Evolutionary conservation across 1,140 invertebrate species (phyloP).

Genomic region (Nasonia longicornis): DNA sequence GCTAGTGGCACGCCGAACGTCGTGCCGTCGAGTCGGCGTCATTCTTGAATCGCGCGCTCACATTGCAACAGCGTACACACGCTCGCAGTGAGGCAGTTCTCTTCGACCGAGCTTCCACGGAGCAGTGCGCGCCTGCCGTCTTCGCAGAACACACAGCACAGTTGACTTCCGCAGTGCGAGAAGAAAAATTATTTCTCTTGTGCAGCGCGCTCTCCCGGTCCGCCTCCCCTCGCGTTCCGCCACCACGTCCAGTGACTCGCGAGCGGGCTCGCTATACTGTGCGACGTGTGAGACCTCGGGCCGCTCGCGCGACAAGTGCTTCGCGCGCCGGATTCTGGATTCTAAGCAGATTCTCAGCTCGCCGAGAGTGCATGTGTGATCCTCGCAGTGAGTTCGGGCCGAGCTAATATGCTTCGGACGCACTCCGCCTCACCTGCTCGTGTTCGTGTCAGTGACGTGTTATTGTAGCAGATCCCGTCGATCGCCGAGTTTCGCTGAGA

Average conservation of each 20-base stretch:
- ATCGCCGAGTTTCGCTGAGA: too few relatives aligned
- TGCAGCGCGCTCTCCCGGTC: too few relatives aligned
- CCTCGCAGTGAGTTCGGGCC: not conserved
- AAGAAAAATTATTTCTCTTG: too few relatives aligned
- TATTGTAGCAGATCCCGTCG: too few relatives aligned
- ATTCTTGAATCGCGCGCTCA: not conserved
- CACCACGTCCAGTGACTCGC: not conserved
- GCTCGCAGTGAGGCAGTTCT: not conserved
- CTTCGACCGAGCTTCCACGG: not conserved
- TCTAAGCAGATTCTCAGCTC: too few relatives aligned
- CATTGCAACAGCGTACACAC: not conserved
- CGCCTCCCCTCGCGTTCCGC: too few relatives aligned
- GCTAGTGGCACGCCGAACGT: constrained; percentile 63
- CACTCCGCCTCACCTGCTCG: not conserved
- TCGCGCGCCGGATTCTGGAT: not conserved
- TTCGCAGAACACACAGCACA: too few relatives aligned
- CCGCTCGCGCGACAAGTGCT: not conserved
- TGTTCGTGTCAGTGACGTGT: not conserved
- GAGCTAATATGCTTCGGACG: constrained; percentile 35
- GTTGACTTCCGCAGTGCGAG: too few relatives aligned
- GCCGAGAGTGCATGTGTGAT: too few relatives aligned
- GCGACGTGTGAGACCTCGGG: too few relatives aligned
- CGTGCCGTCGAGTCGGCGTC: constrained; percentile 54
- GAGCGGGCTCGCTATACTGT: not conserved
- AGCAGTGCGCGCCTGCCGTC: not conserved